Evolutionary conservation across 2,888 invertebrate genomes (phyloP).

Genomic region (Tetheella fluctuosa): DNA sequence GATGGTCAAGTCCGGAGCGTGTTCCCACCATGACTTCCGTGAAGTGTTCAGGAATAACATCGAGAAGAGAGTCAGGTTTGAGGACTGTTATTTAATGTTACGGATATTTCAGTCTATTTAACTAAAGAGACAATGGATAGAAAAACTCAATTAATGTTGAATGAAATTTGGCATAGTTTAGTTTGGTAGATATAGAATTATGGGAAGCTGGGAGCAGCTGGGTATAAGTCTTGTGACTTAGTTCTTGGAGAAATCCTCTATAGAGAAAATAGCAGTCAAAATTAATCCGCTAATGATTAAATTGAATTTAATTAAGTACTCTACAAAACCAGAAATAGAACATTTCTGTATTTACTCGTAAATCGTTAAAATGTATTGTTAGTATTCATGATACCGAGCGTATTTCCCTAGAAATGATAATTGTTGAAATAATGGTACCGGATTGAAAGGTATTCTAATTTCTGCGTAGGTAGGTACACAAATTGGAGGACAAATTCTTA

Average conservation of each 20-base stretch:
- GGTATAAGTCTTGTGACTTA: too few species aligned
- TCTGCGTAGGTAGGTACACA: not conserved
- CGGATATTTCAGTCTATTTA: too few species aligned
- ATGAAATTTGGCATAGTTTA: too few species aligned
- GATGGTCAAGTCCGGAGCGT: conserved; percentile 99
- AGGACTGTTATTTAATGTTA: conserved; percentile 21
- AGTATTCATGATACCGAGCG: not conserved
- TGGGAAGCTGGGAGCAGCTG: too few species aligned
- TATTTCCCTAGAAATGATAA: not conserved
- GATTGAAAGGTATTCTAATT: not conserved
- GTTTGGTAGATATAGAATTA: too few species aligned
- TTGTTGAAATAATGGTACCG: not conserved
- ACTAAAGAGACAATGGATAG: too few species aligned
- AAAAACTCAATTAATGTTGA: too few species aligned
- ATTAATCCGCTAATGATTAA: not conserved
- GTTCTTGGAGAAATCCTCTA: too few species aligned
- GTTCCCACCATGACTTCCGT: conserved; percentile 98
- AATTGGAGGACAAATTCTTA: not conserved
- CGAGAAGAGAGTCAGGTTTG: conserved; percentile 97
- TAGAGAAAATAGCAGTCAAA: too few species aligned
- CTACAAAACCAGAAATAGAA: too few species aligned
- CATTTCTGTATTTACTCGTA: not conserved
- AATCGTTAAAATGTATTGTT: not conserved
- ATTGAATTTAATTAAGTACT: not conserved
- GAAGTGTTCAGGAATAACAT: conserved; percentile 98